Evolutionary conservation across 2,113 vertebrate genomes (phyloP), one percentile per base, ranked within the genome.

Genomic region (Oncorhynchus mykiss): DNA sequence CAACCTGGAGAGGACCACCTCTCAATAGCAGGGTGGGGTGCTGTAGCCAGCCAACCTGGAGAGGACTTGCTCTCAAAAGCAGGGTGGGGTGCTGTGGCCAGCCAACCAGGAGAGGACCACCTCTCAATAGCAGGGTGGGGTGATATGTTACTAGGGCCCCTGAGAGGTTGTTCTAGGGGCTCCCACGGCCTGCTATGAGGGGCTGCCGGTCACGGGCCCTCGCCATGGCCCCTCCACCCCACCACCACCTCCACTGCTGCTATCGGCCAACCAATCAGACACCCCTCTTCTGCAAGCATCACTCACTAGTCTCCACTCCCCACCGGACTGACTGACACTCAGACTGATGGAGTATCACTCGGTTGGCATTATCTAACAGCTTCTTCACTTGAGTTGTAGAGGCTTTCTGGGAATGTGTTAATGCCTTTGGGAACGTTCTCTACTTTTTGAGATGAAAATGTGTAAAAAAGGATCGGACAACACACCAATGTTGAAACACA

Each of bases 1-100:
- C 1, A 91, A 93, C 84, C 91, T 93, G 87, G 94, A 96, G 93
- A 91, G 93, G 87, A 93, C 94, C 72, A 94, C 94, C 93, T 96
- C 95, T 77, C 94, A 96, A 92, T 96, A 94, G 94, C 92, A 84
- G 49, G 74, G 76, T 76, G 67, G 75, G 20, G 67, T 34, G 31
- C 31, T 34, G 31, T 34, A 34, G 5, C 31, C 31, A 34, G 31
- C 31, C 29, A 29, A 29, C 29, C 29, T 1, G 29, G 29, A 29
- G 29, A 29, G 29, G 29, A 29, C 29, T 1, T 1, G 1, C 24
- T 24, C 24, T 24, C 24, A 24, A 24, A 1, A 24, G 24, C 24
- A 24, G 24, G 24, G 24, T 24, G 24, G 24, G 24, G 24, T 24
- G 24, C 24, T 24, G 24, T 24, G 1, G 24, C 24, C 24, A 24